Base-by-base conservation (phyloP, 2,888 invertebrate species). In the Cataglyphis altisquamis region DNA sequence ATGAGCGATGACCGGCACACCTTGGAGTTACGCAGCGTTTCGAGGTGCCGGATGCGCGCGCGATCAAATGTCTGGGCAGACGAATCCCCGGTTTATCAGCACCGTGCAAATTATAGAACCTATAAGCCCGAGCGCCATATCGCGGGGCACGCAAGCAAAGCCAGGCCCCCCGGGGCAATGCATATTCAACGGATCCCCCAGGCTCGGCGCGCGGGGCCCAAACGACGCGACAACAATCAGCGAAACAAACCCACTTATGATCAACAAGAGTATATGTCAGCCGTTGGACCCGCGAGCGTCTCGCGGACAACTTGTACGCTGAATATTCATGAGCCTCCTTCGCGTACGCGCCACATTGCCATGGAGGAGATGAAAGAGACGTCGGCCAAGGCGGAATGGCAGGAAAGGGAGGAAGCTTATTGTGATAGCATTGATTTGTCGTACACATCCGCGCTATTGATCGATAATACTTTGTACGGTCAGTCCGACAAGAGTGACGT, bases 191-290 rank as follows among this genome's bases (percentile, higher is more conserved):
- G 91, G 89, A 90, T 88, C 91, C 91, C 90, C 89, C 90, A 90
- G 91, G 91, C 90, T 84, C 87, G 64, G 72, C 85, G 86, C 84
- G 85, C 77, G 83, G 66, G 82, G 62, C 39, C 55, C 73, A 63
- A 70, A 45, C 90, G 89, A 92, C 91, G 91, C 92, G 93, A 94
- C 94, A 94, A 94, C 93, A 94, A 94, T 94, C 93, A 93, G 92
- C 90, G 92, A 93, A 94, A 94, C 94, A 94, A 93, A 94, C 92
- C 92, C 93, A 92, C 92, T 93, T 93, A 92, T 93, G 93, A 94
- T 94, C 92, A 94, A 93, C 93, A 93, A 93, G 93, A 90, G 90
- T 92, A 91, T 92, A 93, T 90, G 92, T 93, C 92, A 93, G 85
- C 81, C 88, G 88, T 67, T 86, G 88, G 85, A 89, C 80, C 90